Conservation (phyloP, 2,888 invertebrate genomes). For the Macrophya annulata region DNA sequence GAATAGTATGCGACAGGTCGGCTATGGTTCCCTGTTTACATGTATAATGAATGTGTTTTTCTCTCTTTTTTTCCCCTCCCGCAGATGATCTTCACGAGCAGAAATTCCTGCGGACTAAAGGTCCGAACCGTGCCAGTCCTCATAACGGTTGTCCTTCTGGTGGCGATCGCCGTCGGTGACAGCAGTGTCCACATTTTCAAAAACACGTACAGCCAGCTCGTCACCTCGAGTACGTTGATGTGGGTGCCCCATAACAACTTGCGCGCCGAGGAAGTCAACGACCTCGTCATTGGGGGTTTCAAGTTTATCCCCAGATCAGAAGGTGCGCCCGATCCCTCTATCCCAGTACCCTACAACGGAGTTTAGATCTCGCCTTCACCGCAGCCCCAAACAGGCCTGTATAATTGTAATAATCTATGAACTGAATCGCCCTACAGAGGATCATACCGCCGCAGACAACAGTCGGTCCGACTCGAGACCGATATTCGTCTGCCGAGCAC, state of each 20-base stretch:
- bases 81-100: slow-evolving; percentile 43
- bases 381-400: neutral
- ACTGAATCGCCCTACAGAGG: neutral
- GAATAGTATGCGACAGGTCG: neutral
- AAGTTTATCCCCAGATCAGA: slow-evolving; percentile 66
- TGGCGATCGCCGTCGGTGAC: slow-evolving; percentile 67
- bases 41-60: neutral
- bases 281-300: slow-evolving; percentile 85
- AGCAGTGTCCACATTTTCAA: slow-evolving; percentile 77
- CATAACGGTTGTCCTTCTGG: neutral
- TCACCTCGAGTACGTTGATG: slow-evolving; percentile 90
- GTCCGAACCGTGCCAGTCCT: slow-evolving; percentile 20
- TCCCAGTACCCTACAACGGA: neutral
- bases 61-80: neutral
- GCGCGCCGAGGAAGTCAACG: slow-evolving; percentile 82
- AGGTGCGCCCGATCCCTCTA: slow-evolving; percentile 63
- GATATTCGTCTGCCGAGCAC: slow-evolving; percentile 88
- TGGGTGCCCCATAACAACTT: slow-evolving; percentile 84
- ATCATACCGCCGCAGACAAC: neutral
- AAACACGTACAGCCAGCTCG: slow-evolving; percentile 80
- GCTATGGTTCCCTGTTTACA: neutral
- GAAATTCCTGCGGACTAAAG: slow-evolving; percentile 12
- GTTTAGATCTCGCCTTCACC: neutral
- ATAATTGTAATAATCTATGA: neutral
- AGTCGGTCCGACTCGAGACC: slow-evolving; percentile 57